Base-by-base conservation (phyloP, 2,797 vertebrate species). In the Phaenicophaeus curvirostris region DNA sequence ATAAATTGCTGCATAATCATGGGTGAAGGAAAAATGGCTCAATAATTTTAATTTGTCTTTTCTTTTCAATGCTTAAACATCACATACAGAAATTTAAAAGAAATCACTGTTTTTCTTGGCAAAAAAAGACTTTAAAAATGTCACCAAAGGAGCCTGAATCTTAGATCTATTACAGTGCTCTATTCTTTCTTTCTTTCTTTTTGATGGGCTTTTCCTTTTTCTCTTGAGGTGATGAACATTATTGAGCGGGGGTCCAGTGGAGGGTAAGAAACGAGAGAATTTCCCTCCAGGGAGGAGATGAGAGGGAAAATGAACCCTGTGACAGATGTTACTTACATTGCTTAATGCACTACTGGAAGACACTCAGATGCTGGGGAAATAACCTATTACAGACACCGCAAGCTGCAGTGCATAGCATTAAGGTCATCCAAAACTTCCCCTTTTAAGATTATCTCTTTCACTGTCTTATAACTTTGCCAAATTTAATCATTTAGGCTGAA, bases 301-400 rank as follows among this genome's bases (percentile, higher is more conserved):
- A 93, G 91, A 95, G 67, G 71, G 86, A 95, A 94, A 94, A 95
- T 85, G 85, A 96, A 76, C 74, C 80, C 85, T 0, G 3, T 90
- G 95, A 90, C 95, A 96, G 89, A 95, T 97, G 94, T 94, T 94
- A 86, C 62, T 87, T 86, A 58, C 61, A 13, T 91, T 92, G 77
- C 87, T 94, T 93, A 94, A 94, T 93, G 89, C 67, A 90, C 91
- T 95, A 79, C 87, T 96, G 91, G 92, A 96, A 88, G 87, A 76
- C 23, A 9, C 72, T 96, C 63, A 54, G 80, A 94, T 92, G 76
- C 95, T 91, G 59, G 95, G 94, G 93, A 85, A 95, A 76, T 75
- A 95, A 87, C 91, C 85, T 61, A 30, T 72, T 91, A 51, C 23
- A 93, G 78, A 67, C 63, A 74, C 71, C 65, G 68, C 59, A 59